Percentiles rank a stretch among this genome's conserved stretches.
Evolutionary conservation across 2,797 vertebrate species (phyloP).

Genomic region (Leptoclinus maculatus): DNA sequence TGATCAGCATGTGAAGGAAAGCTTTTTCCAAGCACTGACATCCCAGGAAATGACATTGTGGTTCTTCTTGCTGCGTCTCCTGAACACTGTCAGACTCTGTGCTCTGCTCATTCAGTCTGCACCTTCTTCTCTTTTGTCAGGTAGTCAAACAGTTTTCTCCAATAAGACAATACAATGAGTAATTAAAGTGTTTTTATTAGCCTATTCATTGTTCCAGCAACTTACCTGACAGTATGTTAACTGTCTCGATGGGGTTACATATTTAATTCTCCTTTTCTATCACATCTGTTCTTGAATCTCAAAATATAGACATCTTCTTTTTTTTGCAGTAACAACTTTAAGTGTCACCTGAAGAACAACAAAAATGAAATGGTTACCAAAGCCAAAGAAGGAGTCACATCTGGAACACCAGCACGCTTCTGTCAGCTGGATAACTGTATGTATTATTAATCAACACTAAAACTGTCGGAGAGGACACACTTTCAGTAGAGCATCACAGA

Average conservation of each 20-base stretch:
- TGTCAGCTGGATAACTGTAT: slow-evolving; percentile 57
- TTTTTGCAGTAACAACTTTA: slow-evolving; percentile 1
- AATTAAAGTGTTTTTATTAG: not conserved
- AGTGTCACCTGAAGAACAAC: slow-evolving; percentile 64
- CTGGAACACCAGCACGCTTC: slow-evolving; percentile 62
- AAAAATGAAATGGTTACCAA: not conserved
- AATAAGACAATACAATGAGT: not conserved
- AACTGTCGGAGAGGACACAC: not conserved
- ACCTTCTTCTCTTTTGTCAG: slow-evolving; percentile 63
- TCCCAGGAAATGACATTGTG: slow-evolving; percentile 31
- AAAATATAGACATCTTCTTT: not conserved
- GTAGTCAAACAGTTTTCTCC: not conserved
- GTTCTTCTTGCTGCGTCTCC: slow-evolving; percentile 43
- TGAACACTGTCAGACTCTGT: slow-evolving; percentile 71
- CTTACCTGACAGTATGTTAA: not conserved
- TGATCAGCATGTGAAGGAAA: slow-evolving; percentile 42
- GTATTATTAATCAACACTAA: not conserved
- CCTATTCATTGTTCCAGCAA: not conserved
- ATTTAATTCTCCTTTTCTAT: not conserved
- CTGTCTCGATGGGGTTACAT: not conserved
- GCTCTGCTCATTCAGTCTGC: slow-evolving; percentile 66
- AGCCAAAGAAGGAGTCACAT: slow-evolving; percentile 3
- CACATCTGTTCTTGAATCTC: not conserved
- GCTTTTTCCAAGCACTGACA: slow-evolving; percentile 45
- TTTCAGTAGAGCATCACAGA: not conserved